Evolutionary conservation across 1,140 invertebrate species (phyloP).

Genomic region (Trichonephila clavata): DNA sequence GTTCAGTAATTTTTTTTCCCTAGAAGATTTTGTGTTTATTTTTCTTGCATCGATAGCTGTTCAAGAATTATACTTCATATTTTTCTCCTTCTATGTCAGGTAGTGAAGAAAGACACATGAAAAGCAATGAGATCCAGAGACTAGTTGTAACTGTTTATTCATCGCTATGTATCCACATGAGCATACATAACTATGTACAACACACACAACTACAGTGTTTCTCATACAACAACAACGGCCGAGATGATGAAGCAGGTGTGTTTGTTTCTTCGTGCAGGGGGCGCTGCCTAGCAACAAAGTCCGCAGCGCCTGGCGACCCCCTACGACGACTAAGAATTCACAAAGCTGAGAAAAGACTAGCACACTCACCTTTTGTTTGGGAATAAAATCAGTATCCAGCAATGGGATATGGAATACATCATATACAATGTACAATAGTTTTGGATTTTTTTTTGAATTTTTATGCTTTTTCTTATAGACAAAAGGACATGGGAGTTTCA

Average conservation of each 20-base stretch:
- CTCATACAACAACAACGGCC: constrained; percentile 75
- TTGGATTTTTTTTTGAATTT: constrained; percentile 49
- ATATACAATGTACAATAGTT: constrained; percentile 69
- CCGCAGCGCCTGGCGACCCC: background rate
- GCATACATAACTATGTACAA: constrained; percentile 77
- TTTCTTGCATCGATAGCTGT: too few species aligned
- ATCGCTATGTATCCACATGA: constrained; percentile 76
- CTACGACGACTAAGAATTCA: constrained; percentile 71
- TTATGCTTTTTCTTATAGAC: constrained; percentile 57
- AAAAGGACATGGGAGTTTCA: constrained; percentile 4
- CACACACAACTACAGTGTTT: constrained; percentile 75
- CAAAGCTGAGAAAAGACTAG: constrained; percentile 75
- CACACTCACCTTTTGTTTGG: constrained; percentile 67
- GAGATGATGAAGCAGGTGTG: constrained; percentile 74
- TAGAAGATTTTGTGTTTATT: too few species aligned
- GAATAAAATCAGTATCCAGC: constrained; percentile 72
- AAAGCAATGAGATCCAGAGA: background rate
- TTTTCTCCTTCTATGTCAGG: too few species aligned
- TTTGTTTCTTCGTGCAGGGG: constrained; percentile 24
- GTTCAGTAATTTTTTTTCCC: too few species aligned
- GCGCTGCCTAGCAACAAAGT: background rate
- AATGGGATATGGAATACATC: constrained; percentile 69
- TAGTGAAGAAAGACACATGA: background rate
- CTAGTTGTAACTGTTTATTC: constrained; percentile 77
- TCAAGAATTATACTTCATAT: too few species aligned